Evolutionary conservation across 2,113 vertebrate species (phyloP), one percentile per base, ranked within the genome.

Genomic region (Prietella phreatophila): DNA sequence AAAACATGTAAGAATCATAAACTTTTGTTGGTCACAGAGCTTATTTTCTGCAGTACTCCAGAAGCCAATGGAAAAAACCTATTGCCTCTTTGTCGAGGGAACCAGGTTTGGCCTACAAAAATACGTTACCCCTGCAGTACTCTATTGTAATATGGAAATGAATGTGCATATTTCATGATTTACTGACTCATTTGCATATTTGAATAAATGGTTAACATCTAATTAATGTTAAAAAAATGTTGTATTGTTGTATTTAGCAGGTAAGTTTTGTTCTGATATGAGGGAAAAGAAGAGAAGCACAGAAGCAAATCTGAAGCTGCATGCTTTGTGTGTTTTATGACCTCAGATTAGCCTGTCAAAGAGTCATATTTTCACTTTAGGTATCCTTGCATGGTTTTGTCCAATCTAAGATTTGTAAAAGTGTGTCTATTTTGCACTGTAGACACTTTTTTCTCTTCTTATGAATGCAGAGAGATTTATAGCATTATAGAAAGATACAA

Each of bases 401-500:
- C 63, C 36, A 42, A n/a, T 15, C 50, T 73, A 75, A 75, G 36
- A 80, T 87, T 87, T 82, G 85, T 85, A 87, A 85, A 90, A 91
- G 69, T 85, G 69, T 56, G 30, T 30, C 55, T 75, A 86, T 88
- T 92, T 85, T 92, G 85, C 91, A 89, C 88, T 75, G 60, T 82
- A 86, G 87, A 90, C 89, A 88, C 79, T 90, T 90, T 90, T 90
- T 76, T 39, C 83, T 84, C 39, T 75, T 82, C 82, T 78, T 84
- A 75, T 82, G 47, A 67, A 83, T 76, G 87, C 56, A 53, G 56
- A 87, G 27, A 90, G 85, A 90, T 89, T 87, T 89, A 89, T 86
- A 67, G 85, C 47, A 60, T 71, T 78, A 67, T 71, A 85, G 42
- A 78, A 80, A 85, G 73, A 67, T 81, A 85, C 58, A 25, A 80